These are phyloP conservation scores for Austrolebias charrua DNA, from an alignment of 2,797 vertebrate species.

Conservation along the genomic window DNA sequence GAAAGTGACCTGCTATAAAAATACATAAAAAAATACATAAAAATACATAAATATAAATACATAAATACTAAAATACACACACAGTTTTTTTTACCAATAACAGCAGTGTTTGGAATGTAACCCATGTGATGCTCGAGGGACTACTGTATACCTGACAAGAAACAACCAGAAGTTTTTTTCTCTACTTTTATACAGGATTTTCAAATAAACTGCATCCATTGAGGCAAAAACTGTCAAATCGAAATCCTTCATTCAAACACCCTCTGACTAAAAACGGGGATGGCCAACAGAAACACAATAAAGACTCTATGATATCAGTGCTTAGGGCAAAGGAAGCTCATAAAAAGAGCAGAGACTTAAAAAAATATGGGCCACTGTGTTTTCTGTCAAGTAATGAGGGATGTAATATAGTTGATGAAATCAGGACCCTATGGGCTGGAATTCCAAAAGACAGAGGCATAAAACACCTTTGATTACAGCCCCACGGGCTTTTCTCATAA, in stretches of 20 bases:
- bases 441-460: conserved; percentile 57
- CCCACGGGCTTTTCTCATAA: conserved; percentile 62
- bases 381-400: conserved; percentile 70
- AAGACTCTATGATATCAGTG: conserved; percentile 64
- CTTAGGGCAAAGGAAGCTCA: conserved; percentile 74
- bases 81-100: neutral
- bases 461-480: conserved; percentile 70
- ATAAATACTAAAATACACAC: too few relatives aligned
- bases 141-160: conserved; percentile 7
- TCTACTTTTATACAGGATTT: conserved; percentile 20
- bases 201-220: neutral
- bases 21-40: too few relatives aligned
- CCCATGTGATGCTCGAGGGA: too few relatives aligned
- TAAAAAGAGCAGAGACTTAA: conserved; percentile 72
- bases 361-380: conserved; percentile 65
- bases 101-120: neutral
- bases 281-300: conserved; percentile 68
- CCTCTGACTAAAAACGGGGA: conserved; percentile 39
- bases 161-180: conserved; percentile 2
- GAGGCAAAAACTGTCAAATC: conserved; percentile 26
- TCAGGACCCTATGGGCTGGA: conserved; percentile 57
- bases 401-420: conserved; percentile 77
- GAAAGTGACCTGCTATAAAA: too few relatives aligned
- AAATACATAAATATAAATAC: too few relatives aligned
- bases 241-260: conserved; percentile 48